Conservation (phyloP, 30 jellyfish, hydroid and myxozoan species). For the Calvadosia cruxmelitensis region DNA sequence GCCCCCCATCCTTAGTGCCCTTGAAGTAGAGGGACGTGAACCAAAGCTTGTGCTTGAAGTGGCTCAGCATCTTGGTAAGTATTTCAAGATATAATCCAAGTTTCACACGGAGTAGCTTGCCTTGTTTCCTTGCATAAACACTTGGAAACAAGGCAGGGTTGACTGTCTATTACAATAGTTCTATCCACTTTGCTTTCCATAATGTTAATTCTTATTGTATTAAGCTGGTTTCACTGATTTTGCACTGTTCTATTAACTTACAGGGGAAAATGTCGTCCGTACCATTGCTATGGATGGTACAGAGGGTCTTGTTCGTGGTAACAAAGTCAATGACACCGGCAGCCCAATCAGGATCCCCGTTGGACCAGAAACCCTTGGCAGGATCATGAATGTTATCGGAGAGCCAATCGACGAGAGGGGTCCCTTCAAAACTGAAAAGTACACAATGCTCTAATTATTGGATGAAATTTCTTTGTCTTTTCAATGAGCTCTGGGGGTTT, state of each 20-base stretch:
- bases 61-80: conserved; percentile 98
- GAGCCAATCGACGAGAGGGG: conserved; percentile 99
- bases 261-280: conserved; percentile 99
- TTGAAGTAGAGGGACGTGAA: conserved; percentile 94
- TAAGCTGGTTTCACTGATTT: no score
- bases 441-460: no score
- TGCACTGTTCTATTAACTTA: not conserved
- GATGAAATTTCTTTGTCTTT: no score
- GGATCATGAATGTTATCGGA: conserved; percentile 98
- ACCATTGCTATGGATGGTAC: conserved; percentile 99
- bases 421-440: conserved; percentile 84
- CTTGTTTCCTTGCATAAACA: no score
- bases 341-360: conserved; percentile 98
- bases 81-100: no score
- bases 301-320: conserved; percentile 99
- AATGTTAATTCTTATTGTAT: no score
- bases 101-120: no score
- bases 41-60: conserved; percentile 93
- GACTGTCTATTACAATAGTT: no score
- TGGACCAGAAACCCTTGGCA: conserved; percentile 99
- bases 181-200: no score
- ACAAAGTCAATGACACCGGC: conserved; percentile 83
- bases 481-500: no score
- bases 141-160: no score
- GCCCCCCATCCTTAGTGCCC: conserved; percentile 98